Evolutionary conservation across 2,797 vertebrate species (phyloP).

Genomic region (Podarcis siculus): DNA sequence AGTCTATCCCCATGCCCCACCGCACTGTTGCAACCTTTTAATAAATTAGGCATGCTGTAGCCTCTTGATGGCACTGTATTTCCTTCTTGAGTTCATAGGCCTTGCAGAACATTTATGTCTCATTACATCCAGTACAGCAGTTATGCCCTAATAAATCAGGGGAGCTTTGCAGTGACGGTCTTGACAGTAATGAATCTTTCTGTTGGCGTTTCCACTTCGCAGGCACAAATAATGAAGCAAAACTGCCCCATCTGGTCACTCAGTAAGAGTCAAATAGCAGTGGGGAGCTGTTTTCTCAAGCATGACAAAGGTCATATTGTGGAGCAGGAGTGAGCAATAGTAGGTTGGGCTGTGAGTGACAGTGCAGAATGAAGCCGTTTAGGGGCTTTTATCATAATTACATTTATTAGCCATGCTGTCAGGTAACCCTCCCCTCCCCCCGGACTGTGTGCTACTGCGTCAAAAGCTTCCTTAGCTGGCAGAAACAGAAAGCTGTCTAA

Average conservation of each 20-base stretch:
- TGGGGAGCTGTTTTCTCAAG: constrained; percentile 73
- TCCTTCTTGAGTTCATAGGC: constrained; percentile 79
- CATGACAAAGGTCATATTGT: constrained; percentile 79
- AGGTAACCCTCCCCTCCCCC: constrained; percentile 48
- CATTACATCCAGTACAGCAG: constrained; percentile 78
- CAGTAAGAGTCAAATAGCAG: constrained; percentile 72
- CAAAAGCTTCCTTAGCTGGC: constrained; percentile 58
- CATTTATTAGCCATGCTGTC: constrained; percentile 75
- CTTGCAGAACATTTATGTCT: constrained; percentile 80
- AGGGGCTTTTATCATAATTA: constrained; percentile 82
- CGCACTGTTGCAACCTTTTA: constrained; percentile 59
- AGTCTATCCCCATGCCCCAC: constrained; percentile 3
- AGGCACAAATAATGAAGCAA: constrained; percentile 83
- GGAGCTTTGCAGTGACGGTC: constrained; percentile 77
- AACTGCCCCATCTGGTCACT: constrained; percentile 84
- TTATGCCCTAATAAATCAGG: constrained; percentile 86
- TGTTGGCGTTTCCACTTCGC: constrained; percentile 83
- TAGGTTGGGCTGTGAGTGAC: constrained; percentile 75
- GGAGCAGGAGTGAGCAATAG: constrained; percentile 70
- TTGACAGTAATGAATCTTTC: constrained; percentile 83
- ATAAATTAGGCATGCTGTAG: constrained; percentile 73
- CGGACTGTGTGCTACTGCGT: constrained; percentile 47
- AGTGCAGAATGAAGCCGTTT: constrained; percentile 80
- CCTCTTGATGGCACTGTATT: constrained; percentile 79
- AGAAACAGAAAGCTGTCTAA: constrained; percentile 54